A percentile compares a stretch with the other conserved stretches of the same genome.
Conservation (phyloP, 2,888 invertebrate genomes). For the Drosophila quinaria region DNA sequence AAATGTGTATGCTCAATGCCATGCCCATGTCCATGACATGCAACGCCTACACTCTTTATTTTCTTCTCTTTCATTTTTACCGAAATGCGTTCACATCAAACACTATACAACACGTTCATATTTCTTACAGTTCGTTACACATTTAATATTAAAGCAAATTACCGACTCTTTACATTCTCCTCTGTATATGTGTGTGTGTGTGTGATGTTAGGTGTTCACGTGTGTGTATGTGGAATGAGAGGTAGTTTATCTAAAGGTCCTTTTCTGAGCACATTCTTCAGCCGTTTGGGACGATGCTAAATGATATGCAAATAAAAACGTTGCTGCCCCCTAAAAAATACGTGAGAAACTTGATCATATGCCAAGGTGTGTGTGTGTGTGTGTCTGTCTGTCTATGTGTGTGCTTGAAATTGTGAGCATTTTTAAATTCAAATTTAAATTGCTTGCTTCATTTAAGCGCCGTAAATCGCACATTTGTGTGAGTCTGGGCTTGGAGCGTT, state of each 20-base stretch:
- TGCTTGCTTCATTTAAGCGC: constrained; percentile 70
- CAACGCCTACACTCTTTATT: constrained; percentile 1
- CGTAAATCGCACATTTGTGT: constrained; percentile 36
- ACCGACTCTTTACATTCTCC: constrained; percentile 43
- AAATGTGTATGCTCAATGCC: constrained; percentile 58
- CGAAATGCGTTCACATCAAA: constrained; percentile 75
- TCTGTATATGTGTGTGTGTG: constrained; percentile 10
- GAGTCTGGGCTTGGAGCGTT: not conserved
- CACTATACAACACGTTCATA: constrained; percentile 77
- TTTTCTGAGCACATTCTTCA: constrained; percentile 56
- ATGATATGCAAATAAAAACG: constrained; percentile 79
- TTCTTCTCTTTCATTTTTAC: constrained; percentile 8
- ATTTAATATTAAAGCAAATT: constrained; percentile 81
- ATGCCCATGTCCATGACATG: constrained; percentile 46
- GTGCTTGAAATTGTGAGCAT: constrained; percentile 21
- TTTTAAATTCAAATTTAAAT: constrained; percentile 79
- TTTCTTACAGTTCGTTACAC: constrained; percentile 80
- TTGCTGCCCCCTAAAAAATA: constrained; percentile 41
- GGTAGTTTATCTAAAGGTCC: constrained; percentile 65
- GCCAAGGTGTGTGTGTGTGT: not conserved
- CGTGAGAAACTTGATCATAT: constrained; percentile 35
- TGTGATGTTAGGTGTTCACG: not conserved
- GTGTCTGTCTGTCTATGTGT: constrained; percentile 1
- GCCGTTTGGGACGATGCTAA: constrained; percentile 60
- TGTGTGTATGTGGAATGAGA: constrained; percentile 39